A percentile compares a stretch with the other conserved stretches of the same genome.
Conservation (phyloP, 2,113 vertebrate genomes). For the Trogon surrucura region DNA sequence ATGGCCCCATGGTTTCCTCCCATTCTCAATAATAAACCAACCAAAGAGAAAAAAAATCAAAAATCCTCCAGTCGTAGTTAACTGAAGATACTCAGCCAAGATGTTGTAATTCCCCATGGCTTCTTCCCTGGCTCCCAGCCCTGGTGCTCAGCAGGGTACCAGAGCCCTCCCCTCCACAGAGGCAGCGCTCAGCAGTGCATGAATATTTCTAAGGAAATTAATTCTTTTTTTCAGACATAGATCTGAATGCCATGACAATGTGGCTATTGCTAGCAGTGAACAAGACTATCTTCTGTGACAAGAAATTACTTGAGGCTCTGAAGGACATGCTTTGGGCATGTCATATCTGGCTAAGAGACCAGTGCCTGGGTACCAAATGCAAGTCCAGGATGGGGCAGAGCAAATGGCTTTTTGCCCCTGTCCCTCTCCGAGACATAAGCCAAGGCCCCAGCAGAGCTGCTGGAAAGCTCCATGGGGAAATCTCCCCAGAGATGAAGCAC, state of each 20-base stretch:
- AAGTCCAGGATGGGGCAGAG: not conserved
- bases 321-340: fast-evolving
- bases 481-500: not conserved
- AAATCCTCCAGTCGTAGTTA: not conserved
- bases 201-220: not conserved
- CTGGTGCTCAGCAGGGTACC: fast-evolving
- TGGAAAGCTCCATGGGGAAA: not conserved
- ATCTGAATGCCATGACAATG: not conserved
- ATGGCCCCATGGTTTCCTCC: not conserved
- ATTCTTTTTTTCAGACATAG: not conserved
- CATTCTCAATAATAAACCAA: not conserved
- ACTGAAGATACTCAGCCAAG: not conserved
- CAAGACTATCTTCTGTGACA: not conserved
- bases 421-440: not conserved
- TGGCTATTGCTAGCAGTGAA: not conserved
- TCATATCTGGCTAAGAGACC: not conserved
- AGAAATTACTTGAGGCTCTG: not conserved
- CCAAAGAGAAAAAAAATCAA: not conserved
- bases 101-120: fast-evolving
- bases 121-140: not conserved
- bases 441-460: not conserved
- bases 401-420: not conserved
- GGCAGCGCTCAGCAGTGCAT: fast-evolving
- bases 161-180: not conserved
- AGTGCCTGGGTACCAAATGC: not conserved